Evolutionary conservation across 2,113 vertebrate genomes (phyloP), one percentile per base, ranked within the genome.

Genomic region (Mirza zaza): DNA sequence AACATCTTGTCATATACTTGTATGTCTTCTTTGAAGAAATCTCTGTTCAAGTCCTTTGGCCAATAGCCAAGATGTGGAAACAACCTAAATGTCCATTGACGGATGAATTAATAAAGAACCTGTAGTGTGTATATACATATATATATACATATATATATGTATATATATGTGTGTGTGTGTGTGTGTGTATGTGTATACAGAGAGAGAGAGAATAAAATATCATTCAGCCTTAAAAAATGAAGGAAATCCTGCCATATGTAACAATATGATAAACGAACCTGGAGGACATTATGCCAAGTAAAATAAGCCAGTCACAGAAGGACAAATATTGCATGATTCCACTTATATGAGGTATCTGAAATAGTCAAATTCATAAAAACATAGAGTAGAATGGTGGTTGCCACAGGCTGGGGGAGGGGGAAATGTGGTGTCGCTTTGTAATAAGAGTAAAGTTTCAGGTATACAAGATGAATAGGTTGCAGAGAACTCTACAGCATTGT

Each of bases 111-210:
- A 52, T 12, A 50, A 85, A 25, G 17, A 65, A 39, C 36, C 29
- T 70, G 50, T 18, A 45, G 77, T 23, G 5, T 21, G 20, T 57
- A 21, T 21, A 7, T 57, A 52, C 13, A 52, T 14, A 52, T 52
- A 57, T 21, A 13, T 57, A 0, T 21, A 8, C 8, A 5, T 21
- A 3, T 7, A 57, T 21, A 1, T 21, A 21, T 17, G 4, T 55
- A 1, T 45, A 6, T 18, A 15, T 55, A 5, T 17, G 5, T 55
- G 15, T 52, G 14, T 52, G 14, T 52, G 14, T 15, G 2, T 52
- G 15, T 18, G 15, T 55, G 13, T 55, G 1, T 55, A 55, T 57
- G 7, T 57, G 5, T 52, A 52, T 6, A 55, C 15, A 55, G 15
- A 57, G 18, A 57, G 6, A 57, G 18, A 21, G 20, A 20, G 20